Evolutionary conservation across 2,888 invertebrate species (phyloP).

Genomic region (Metopia argyrocephala): DNA sequence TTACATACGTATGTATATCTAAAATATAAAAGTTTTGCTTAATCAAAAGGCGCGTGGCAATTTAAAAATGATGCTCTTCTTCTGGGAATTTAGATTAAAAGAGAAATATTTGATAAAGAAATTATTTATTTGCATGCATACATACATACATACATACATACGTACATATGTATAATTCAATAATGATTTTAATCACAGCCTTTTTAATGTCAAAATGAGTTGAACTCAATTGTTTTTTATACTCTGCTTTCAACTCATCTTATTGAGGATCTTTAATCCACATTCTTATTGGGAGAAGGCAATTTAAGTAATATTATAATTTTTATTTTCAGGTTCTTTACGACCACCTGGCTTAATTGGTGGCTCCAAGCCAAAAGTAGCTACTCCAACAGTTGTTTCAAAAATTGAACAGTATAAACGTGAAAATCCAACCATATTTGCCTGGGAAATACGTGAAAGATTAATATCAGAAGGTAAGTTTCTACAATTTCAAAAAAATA

Average conservation of each 20-base stretch:
- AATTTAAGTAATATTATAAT: conserved; percentile 52
- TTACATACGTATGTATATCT: conserved; percentile 11
- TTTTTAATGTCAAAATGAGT: conserved; percentile 4
- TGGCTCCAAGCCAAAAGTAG: conserved; percentile 98
- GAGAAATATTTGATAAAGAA: conserved; percentile 74
- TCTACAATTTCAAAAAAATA: conserved; percentile 62
- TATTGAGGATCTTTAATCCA: conserved; percentile 2
- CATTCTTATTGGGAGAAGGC: conserved; percentile 26
- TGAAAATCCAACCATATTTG: conserved; percentile 98
- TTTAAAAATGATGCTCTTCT: conserved; percentile 22
- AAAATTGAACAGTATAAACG: conserved; percentile 99
- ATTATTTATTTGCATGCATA: conserved; percentile 67
- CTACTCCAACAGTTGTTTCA: conserved; percentile 97
- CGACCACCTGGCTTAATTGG: conserved; percentile 95
- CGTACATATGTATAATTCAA: conserved; percentile 8
- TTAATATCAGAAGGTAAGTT: conserved; percentile 95
- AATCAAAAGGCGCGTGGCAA: conserved; percentile 40
- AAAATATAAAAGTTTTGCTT: not conserved
- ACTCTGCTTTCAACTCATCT: not conserved
- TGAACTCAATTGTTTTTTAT: not conserved
- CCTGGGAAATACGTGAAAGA: conserved; percentile 98
- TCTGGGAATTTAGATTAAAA: conserved; percentile 64
- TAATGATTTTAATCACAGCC: conserved; percentile 66
- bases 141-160: too few relatives aligned
- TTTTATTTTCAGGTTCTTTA: conserved; percentile 83